phyloP scores from a whole-genome alignment of 2,888 invertebrate species.

The Meganola albula region DNA sequence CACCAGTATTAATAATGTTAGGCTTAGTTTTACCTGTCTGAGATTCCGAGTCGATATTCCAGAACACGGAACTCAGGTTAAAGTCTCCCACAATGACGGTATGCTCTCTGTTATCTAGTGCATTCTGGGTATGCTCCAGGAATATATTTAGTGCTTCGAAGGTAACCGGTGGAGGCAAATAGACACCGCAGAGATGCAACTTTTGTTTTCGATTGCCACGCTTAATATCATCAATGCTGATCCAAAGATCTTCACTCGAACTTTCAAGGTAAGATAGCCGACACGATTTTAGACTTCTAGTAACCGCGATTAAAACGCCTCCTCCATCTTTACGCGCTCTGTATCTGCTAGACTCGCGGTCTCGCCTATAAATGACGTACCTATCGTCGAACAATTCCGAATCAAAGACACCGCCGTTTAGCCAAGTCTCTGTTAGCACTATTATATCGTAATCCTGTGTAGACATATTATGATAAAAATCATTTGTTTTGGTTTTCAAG shows the following conservation, averaged over 20 bases:
- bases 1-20: no score
- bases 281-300: not conserved
- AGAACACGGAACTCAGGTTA: slow-evolving; percentile 2
- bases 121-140: slow-evolving; percentile 2
- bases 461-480: slow-evolving; percentile 1
- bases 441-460: slow-evolving; percentile 3
- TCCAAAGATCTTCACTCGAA: slow-evolving; percentile 6
- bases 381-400: slow-evolving; percentile 6
- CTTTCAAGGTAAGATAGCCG: not conserved
- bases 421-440: slow-evolving; percentile 6
- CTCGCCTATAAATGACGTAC: slow-evolving; percentile 3
- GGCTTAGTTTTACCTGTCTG: not conserved
- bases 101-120: not conserved
- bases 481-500: not conserved
- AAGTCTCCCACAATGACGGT: slow-evolving; percentile 4
- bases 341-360: slow-evolving; percentile 1
- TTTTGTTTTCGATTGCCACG: not conserved
- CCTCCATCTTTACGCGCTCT: slow-evolving; percentile 2
- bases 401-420: not conserved
- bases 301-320: slow-evolving; percentile 6
- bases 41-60: not conserved
- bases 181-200: slow-evolving; percentile 2
- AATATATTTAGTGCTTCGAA: slow-evolving; percentile 1
- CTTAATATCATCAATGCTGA: not conserved
- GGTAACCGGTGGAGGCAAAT: slow-evolving; percentile 4